Percentiles rank a stretch among this genome's conserved stretches.
Evolutionary conservation across 2,888 invertebrate species (phyloP).

Genomic region (Drosophila fungiperda): DNA sequence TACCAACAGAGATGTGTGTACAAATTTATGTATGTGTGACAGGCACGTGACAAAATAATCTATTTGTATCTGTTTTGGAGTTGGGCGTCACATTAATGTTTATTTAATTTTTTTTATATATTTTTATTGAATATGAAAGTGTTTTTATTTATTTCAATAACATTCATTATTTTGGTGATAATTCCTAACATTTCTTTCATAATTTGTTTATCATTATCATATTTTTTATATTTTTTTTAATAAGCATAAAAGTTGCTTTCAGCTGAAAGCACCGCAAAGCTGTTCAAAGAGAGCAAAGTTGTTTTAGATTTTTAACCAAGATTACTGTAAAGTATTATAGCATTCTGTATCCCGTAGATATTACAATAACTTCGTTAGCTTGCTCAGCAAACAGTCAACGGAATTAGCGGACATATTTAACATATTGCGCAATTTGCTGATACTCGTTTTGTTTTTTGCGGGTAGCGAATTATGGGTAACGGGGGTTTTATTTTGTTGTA

Average conservation of each 20-base stretch:
- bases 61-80: conserved; percentile 57
- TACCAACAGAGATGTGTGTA: conserved; percentile 25
- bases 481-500: conserved; percentile 6
- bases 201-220: background rate
- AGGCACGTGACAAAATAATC: conserved; percentile 72
- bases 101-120: background rate
- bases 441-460: background rate
- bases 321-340: background rate
- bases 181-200: background rate
- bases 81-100: background rate
- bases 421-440: conserved; percentile 78
- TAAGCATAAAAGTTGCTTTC: background rate
- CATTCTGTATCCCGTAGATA: background rate
- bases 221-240: background rate
- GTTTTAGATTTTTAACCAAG: background rate
- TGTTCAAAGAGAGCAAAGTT: background rate
- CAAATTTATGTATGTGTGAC: conserved; percentile 8
- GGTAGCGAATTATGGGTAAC: background rate
- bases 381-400: conserved; percentile 40
- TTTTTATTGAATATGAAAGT: background rate
- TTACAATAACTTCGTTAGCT: conserved; percentile 51
- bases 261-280: background rate
- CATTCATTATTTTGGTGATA: background rate
- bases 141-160: background rate
- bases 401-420: conserved; percentile 60